Evolutionary conservation across 2,797 vertebrate genomes (phyloP), one percentile per base, ranked within the genome.

Genomic region (Synanceia verrucosa): DNA sequence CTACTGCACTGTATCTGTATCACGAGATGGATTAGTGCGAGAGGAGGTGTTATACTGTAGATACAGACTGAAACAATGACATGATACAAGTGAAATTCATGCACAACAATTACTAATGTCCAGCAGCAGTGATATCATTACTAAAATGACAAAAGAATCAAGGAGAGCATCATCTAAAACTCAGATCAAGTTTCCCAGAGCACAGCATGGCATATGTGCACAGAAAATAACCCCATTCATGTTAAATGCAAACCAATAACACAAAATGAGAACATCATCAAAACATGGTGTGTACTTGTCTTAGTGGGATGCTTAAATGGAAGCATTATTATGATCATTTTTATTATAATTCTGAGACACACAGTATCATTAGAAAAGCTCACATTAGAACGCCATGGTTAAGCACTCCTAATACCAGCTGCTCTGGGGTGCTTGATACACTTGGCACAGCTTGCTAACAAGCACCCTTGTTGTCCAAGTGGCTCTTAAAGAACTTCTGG

Each of bases 401-500:
- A 56, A 67, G 21, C 36, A 57, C 18, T 2, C 9, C 44, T 26
- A 37, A 39, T 9, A 41, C 63, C 2, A 6, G 36, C 33, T 47
- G 29, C 29, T 75, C 34, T 58, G 36, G 41, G 44, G 74, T 37
- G 23, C 44, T 63, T n/a, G 12, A 51, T 9, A 8, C 26, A 51
- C 55, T 78, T 37, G 21, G 57, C 43, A 6, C 23, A 36, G 69
- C 61, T 66, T 36, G 66, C 56, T 70, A 77, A 51, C 4, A 57
- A 72, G 53, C 24, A 41, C 59, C 48, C 65, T 77, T 37, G 39
- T 39, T 64, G 11, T 6, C 52, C 52, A 98, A 94, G 70, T 96
- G 88, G 61, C 91, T 93, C 61, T 9, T 85, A 70, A 97, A 96
- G 89, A 98, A 98, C 44, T 58, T 76, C 79, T 93, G 94, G 65